phyloP scores from a whole-genome alignment of 2,888 invertebrate species.

The Philonicus albiceps region DNA sequence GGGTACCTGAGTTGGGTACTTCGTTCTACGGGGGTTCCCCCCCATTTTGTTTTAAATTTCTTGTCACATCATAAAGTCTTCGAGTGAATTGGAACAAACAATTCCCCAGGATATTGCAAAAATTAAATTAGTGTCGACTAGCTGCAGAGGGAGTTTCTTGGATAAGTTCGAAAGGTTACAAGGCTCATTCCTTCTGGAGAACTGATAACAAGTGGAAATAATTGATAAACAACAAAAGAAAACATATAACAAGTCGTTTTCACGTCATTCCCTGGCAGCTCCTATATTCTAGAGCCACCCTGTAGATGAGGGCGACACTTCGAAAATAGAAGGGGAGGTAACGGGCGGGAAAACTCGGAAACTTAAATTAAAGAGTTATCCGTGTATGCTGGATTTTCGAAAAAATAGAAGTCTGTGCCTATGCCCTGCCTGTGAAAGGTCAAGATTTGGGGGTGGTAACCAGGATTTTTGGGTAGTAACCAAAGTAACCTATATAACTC shows the following conservation, averaged over 20 bases:
- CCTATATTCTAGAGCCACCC: background rate
- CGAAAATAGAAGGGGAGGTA: background rate
- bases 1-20: background rate
- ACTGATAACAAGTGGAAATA: background rate
- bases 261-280: background rate
- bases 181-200: background rate
- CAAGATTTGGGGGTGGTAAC: background rate
- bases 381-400: background rate
- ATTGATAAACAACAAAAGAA: constrained; percentile 18
- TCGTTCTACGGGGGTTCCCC: background rate
- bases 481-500: background rate
- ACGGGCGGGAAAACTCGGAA: background rate
- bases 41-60: background rate
- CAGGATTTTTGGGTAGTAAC: background rate
- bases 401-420: no score
- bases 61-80: background rate
- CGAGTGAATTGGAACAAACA: background rate
- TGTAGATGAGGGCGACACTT: background rate
- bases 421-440: background rate
- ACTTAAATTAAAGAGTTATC: background rate
- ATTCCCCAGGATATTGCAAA: background rate
- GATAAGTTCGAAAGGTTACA: background rate
- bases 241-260: background rate
- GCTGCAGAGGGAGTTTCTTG: background rate
- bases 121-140: background rate